Conservation (phyloP, 2,888 invertebrate species). For the Pilophorus perplexus region DNA sequence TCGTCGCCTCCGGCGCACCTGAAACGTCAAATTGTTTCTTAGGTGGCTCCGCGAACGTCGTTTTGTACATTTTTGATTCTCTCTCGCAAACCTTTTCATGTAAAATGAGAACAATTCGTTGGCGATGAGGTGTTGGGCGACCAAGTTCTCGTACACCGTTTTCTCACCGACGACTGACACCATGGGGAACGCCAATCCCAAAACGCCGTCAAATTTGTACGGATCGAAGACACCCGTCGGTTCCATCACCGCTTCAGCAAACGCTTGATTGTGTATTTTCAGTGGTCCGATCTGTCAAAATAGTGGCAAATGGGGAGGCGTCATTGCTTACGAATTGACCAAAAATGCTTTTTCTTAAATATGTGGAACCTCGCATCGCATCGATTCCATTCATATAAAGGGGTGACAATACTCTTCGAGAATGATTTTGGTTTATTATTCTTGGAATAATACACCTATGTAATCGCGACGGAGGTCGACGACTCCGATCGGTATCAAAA, state of each 20-base stretch:
- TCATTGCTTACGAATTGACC: too few species aligned
- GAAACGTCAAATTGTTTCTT: too few species aligned
- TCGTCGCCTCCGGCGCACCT: slow-evolving; percentile 52
- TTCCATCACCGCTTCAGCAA: slow-evolving; percentile 93
- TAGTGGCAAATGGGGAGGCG: not conserved
- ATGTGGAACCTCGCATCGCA: too few species aligned
- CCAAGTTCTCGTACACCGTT: slow-evolving; percentile 91
- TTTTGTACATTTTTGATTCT: too few species aligned
- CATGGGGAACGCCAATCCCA: slow-evolving; percentile 85
- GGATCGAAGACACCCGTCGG: slow-evolving; percentile 95
- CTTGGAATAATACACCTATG: too few species aligned
- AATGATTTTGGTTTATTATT: too few species aligned
- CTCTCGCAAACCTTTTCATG: slow-evolving; percentile 32
- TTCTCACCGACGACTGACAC: slow-evolving; percentile 79
- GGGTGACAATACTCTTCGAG: too few species aligned
- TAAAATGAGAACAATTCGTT: slow-evolving; percentile 31
- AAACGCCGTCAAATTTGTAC: slow-evolving; percentile 98
- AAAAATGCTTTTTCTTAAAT: too few species aligned
- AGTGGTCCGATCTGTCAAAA: slow-evolving; percentile 55
- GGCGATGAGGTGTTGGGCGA: slow-evolving; percentile 58
- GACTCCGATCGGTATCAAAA: too few species aligned
- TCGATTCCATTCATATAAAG: too few species aligned
- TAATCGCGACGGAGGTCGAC: too few species aligned
- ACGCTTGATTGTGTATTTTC: slow-evolving; percentile 68
- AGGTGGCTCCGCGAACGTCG: too few species aligned